These are phyloP conservation scores for Tortricodes alternella DNA, from an alignment of 2,888 invertebrate genomes.

Conservation along the genomic window DNA sequence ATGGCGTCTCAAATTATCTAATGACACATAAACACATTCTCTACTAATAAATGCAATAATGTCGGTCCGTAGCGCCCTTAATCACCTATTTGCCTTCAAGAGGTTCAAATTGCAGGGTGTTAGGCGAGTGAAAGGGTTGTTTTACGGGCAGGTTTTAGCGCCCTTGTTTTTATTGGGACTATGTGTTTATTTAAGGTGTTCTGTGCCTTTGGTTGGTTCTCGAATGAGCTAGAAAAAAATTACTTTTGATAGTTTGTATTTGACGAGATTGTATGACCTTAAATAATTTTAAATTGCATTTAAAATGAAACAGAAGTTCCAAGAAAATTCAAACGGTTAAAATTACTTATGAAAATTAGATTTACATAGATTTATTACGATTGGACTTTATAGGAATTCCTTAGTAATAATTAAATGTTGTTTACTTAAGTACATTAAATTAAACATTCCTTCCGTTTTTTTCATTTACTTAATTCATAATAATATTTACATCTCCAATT, in stretches of 20 bases:
- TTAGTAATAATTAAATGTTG: no score
- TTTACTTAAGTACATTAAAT: no score
- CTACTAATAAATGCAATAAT: conserved; percentile 38
- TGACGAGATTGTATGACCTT: no score
- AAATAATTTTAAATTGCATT: no score
- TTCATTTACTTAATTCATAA: no score
- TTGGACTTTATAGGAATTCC: no score
- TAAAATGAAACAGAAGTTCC: no score
- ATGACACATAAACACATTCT: conserved; percentile 40
- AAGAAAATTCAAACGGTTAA: no score
- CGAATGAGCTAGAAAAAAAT: not conserved
- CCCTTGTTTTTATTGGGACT: conserved; percentile 4
- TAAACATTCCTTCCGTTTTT: no score
- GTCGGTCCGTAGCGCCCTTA: conserved; percentile 12
- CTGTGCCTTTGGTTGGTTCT: not conserved
- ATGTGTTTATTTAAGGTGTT: conserved; percentile 2
- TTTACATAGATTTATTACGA: no score
- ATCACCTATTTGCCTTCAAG: conserved; percentile 1
- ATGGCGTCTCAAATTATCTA: conserved; percentile 22
- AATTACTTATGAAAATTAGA: no score
- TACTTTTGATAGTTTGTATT: not conserved
- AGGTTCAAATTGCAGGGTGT: conserved; percentile 9
- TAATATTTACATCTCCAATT: not conserved
- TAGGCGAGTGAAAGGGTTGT: conserved; percentile 20
- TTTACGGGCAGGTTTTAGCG: conserved; percentile 10